Evolutionary conservation across 2,797 vertebrate genomes (phyloP), one percentile per base, ranked within the genome.

Genomic region (Amphiprion clarkii): DNA sequence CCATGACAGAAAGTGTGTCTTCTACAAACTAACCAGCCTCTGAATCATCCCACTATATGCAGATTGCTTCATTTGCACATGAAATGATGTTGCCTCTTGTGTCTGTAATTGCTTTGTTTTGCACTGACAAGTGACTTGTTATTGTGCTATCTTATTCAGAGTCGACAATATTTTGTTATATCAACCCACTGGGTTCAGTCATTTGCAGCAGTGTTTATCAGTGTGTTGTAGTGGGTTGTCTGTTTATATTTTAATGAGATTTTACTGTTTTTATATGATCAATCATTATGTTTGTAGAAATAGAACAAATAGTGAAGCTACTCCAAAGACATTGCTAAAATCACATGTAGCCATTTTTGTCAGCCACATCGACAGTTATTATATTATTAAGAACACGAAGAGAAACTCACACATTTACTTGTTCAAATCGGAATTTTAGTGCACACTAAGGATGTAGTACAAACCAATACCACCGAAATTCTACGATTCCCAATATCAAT

Each of bases 31-130:
- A 66, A 62, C n/a, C 33, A 33, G 14, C 16, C 42, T 60, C 59
- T 67, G 57, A 40, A 59, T 76, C 55, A 57, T 42, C 71, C 60
- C 25, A 3, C 6, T 9, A 67, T 60, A 73, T 59, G 46, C 54
- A 39, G 33, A 73, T 8, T 25, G 54, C 69, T 82, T 82, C 4
- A 83, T 83, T 88, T 79, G 70, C 84, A 83, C 73, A 83, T 59
- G 61, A 82, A 89, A 73, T 71, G 68, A 56, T 56, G 51, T 19
- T 52, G 46, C 73, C 70, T 83, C 52, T 74, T 29, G 52, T 48
- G 67, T 66, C 55, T 71, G 56, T 63, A 78, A 74, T 74, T 69
- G 64, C 81, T 65, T 54, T 80, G 65, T 69, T 79, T 79, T n/a
- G 25, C 76, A 73, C 19, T 42, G 71, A 76, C 74, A 52, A 74